Evolutionary conservation across 2,113 vertebrate species (phyloP).

Genomic region (Eclectus roratus): DNA sequence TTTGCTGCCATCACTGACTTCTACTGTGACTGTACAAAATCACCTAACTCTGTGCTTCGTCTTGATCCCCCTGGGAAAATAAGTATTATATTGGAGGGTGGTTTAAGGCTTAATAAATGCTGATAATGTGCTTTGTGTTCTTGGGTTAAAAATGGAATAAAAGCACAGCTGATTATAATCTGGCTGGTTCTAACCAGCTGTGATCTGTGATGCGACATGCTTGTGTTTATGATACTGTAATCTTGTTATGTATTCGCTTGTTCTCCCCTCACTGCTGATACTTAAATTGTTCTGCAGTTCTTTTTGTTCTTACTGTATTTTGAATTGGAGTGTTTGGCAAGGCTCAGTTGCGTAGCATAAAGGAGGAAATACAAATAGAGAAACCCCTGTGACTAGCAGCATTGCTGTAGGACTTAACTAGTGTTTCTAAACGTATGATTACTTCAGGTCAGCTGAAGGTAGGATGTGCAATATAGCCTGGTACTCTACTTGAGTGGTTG

Average conservation of each 20-base stretch:
- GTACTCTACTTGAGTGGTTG: not conserved
- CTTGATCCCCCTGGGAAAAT: not conserved
- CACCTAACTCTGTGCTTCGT: not conserved
- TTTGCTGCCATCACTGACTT: not conserved
- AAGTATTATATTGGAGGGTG: not conserved
- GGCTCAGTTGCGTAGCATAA: not conserved
- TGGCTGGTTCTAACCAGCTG: conserved; percentile 27
- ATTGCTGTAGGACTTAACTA: not conserved
- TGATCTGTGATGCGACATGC: conserved; percentile 3
- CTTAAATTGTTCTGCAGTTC: not conserved
- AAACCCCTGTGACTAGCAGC: not conserved
- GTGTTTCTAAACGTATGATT: not conserved
- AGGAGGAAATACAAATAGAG: not conserved
- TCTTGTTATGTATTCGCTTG: conserved; percentile 18
- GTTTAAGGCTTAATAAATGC: conserved; percentile 23
- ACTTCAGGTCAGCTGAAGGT: not conserved
- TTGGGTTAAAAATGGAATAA: conserved; percentile 31
- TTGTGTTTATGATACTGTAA: conserved; percentile 30
- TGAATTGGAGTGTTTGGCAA: not conserved
- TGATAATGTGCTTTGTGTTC: not conserved
- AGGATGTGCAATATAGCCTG: not conserved
- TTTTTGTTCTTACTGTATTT: not conserved
- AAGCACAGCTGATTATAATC: conserved; percentile 35
- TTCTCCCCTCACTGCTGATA: not conserved
- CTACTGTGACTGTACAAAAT: not conserved